phyloP scores from a whole-genome alignment of 2,113 vertebrate genomes.

The Bujurquina vittata region DNA sequence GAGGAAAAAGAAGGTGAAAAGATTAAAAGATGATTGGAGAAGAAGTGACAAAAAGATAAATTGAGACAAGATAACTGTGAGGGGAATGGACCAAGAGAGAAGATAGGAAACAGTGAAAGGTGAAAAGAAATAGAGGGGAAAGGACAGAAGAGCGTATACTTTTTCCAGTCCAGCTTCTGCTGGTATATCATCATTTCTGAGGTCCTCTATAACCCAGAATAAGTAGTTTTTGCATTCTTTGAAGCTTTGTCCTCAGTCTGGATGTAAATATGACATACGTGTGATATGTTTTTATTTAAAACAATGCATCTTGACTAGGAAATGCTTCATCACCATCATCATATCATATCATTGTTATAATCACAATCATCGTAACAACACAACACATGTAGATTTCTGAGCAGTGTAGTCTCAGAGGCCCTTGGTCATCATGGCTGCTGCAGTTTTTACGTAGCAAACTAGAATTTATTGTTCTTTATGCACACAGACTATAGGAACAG shows the following conservation, averaged over 20 bases:
- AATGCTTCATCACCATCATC: conserved; percentile 54
- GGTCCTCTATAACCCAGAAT: neutral
- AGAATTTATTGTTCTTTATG: conserved; percentile 66
- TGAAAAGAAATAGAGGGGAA: conserved; percentile 23
- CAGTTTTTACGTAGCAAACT: conserved; percentile 68
- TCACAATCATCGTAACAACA: conserved; percentile 56
- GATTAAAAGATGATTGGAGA: conserved; percentile 23
- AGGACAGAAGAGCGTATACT: neutral
- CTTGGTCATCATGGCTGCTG: conserved; percentile 61
- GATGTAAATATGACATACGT: conserved; percentile 24
- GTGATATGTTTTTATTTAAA: conserved; percentile 76
- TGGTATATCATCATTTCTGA: neutral
- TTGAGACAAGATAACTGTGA: conserved; percentile 51
- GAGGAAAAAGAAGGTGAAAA: conserved; percentile 40
- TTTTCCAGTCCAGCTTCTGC: neutral
- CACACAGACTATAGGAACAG: conserved; percentile 67
- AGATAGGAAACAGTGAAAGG: conserved; percentile 35
- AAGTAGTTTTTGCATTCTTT: neutral
- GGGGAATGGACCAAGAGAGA: conserved; percentile 22
- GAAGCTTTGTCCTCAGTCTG: neutral
- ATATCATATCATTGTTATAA: conserved; percentile 34
- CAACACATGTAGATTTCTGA: conserved; percentile 45
- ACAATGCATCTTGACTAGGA: conserved; percentile 66
- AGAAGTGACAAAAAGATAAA: conserved; percentile 55
- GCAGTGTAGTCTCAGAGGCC: conserved; percentile 32